Evolutionary conservation across 1,140 invertebrate genomes (phyloP).

Genomic region (Ladona fulva): DNA sequence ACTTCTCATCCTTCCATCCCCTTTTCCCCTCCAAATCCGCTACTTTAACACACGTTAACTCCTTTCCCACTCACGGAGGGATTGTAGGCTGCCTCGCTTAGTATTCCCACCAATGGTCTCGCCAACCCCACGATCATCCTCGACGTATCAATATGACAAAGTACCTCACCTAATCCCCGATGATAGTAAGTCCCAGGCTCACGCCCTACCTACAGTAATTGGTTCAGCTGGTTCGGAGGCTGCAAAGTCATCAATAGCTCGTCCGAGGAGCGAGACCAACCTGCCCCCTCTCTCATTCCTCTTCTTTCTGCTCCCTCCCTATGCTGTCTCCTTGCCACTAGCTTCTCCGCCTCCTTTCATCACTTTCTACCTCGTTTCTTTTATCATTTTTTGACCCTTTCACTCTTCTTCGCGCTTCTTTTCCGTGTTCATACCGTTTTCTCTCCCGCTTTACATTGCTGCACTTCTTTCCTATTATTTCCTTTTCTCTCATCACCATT

Average conservation of each 20-base stretch:
- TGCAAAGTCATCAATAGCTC: conserved; percentile 39
- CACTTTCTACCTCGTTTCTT: too few relatives aligned
- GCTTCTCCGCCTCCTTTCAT: background rate
- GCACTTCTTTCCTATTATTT: too few relatives aligned
- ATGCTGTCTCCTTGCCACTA: background rate
- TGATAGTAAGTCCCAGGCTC: conserved; percentile 22
- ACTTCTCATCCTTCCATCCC: background rate
- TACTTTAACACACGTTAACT: background rate
- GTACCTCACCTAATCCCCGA: conserved; percentile 23
- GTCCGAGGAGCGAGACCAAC: conserved; percentile 29
- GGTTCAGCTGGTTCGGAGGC: conserved; percentile 39
- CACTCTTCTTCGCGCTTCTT: too few relatives aligned
- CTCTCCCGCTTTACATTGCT: too few relatives aligned
- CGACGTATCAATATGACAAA: conserved; percentile 26
- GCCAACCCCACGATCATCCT: background rate
- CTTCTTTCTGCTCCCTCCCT: background rate
- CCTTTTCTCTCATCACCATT: too few relatives aligned
- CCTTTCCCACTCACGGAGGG: background rate
- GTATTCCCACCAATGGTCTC: background rate
- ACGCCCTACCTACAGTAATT: conserved; percentile 32
- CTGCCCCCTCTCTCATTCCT: conserved; percentile 21
- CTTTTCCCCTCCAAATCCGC: background rate
- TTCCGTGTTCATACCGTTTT: too few relatives aligned
- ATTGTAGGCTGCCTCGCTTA: background rate
- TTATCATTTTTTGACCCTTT: too few relatives aligned